Conservation (phyloP, 2,113 vertebrate species). For the Salvelinus fontinalis region DNA sequence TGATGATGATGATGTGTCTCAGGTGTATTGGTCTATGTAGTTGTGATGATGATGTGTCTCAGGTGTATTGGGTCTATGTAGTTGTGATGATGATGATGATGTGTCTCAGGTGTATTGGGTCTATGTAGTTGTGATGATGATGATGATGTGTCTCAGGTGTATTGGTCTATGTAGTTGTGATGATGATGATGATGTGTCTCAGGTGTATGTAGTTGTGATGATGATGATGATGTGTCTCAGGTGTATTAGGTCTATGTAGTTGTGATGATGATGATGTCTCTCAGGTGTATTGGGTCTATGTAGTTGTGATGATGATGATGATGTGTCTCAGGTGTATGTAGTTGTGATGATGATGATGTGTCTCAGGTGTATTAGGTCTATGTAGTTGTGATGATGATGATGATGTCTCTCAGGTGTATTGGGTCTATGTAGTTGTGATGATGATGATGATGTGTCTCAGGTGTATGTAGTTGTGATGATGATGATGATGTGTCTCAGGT, state of each 20-base stretch:
- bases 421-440: neutral
- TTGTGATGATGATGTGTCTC: too few relatives aligned
- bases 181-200: too few relatives aligned
- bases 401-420: neutral
- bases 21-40: neutral
- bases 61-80: conserved; percentile 65
- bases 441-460: conserved; percentile 57
- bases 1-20: neutral
- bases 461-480: conserved; percentile 38
- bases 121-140: too few relatives aligned
- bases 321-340: neutral
- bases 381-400: neutral
- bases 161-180: too few relatives aligned
- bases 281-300: conserved; percentile 93
- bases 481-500: too few relatives aligned
- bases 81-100: too few relatives aligned
- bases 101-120: too few relatives aligned
- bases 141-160: too few relatives aligned
- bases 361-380: neutral
- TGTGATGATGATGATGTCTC: neutral
- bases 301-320: neutral
- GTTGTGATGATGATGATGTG: too few relatives aligned
- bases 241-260: neutral
- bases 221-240: neutral
- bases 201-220: neutral